Conservation (phyloP, 1,140 invertebrate species). For the Bombyx mandarina region DNA sequence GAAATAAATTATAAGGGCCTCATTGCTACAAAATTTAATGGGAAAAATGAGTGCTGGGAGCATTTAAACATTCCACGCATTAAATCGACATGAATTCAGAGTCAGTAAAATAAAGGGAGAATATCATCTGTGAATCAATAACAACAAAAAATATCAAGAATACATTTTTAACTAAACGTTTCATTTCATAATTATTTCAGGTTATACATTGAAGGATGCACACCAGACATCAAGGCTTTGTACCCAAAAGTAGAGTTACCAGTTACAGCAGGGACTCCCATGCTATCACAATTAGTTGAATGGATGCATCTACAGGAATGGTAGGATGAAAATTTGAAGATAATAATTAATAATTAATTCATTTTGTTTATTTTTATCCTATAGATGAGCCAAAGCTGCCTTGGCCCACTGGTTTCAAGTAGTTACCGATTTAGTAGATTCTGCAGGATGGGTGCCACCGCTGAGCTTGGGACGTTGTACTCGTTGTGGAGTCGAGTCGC, state of each 20-base stretch:
- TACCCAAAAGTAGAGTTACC: slow-evolving; percentile 78
- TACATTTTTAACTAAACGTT: background rate
- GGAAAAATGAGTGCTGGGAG: background rate
- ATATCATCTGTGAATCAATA: too few relatives aligned
- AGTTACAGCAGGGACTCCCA: slow-evolving; percentile 80
- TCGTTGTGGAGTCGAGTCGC: too few relatives aligned
- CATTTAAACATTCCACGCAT: background rate
- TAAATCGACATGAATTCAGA: background rate
- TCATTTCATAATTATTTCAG: slow-evolving; percentile 40
- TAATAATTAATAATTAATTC: background rate
- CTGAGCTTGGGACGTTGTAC: too few relatives aligned
- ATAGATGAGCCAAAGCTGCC: background rate
- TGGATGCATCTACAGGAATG: slow-evolving; percentile 79
- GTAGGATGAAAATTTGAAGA: slow-evolving; percentile 16
- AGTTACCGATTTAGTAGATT: background rate
- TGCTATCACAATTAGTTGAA: slow-evolving; percentile 77
- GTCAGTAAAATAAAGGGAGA: background rate
- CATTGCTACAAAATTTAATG: too few relatives aligned
- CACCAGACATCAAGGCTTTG: slow-evolving; percentile 73
- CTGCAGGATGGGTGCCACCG: background rate
- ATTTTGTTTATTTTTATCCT: background rate
- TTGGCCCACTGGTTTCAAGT: background rate
- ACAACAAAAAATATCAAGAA: background rate
- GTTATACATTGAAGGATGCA: slow-evolving; percentile 77
- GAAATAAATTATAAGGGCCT: too few relatives aligned